Base-by-base conservation (phyloP, 2,797 vertebrate genomes). In the Halcyon chelicuti region DNA sequence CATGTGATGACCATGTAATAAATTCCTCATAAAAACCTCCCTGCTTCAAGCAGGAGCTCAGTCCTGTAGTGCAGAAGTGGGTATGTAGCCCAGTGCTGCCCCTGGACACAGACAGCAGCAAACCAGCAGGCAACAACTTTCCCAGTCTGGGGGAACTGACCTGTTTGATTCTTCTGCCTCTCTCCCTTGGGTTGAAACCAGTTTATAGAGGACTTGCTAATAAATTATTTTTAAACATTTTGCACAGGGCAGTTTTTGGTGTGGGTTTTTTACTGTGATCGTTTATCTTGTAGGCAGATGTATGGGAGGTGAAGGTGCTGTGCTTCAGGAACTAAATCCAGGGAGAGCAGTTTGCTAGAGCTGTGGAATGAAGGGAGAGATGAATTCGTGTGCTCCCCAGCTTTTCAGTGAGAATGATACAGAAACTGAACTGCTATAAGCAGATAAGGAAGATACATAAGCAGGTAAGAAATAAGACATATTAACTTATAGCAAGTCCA, bases 141-240 rank as follows among this genome's bases (percentile, higher is more conserved):
- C 52, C 17, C 31, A 2, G 18, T n/a, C 47, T 10, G 0, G 4
- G 29, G 46, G 37, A 85, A 61, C 14, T 57, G 37, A 14, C 3
- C 1, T 0, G 1, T 71, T 57, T 33, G 25, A 18, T 63, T 57
- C 31, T 46, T 74, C 23, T 72, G 25, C 15, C 29, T 79, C 8
- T 44, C n/a, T 21, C 10, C n/a, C 12, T 35, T 21, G 2, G 29
- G 7, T 31, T 49, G 20, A 85, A 91, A 61, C 4, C 12, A 10
- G 16, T 46, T 70, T 29, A 40, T 91, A 80, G n/a, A 83, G 14
- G 7, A 58, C 8, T 82, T 47, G 18, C 5, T 63, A 94, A 95
- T 95, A 96, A 94, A 95, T 58, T n/a, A 40, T 14, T 70, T 86
- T 39, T 62, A 70, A 73, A 18, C 5, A 12, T 66, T 62, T 93